phyloP scores from a whole-genome alignment of 2,113 vertebrate species.

The Antechinus stuartii region DNA sequence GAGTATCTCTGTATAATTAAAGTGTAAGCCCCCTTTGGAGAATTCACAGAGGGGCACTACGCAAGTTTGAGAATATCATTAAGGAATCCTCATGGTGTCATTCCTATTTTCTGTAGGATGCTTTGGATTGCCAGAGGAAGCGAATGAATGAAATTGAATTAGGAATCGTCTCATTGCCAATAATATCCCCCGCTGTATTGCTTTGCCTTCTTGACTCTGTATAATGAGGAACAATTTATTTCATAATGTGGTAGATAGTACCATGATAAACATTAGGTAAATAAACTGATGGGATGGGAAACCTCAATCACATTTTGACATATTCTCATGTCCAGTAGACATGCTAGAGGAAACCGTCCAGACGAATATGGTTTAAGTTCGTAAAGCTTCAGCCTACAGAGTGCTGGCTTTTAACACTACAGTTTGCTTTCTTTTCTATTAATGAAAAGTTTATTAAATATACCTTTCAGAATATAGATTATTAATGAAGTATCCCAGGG shows the following conservation, averaged over 20 bases:
- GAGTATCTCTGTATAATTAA: not conserved
- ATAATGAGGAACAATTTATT: slow-evolving; percentile 38
- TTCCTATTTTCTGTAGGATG: not conserved
- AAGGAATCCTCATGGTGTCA: not conserved
- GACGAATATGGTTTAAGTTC: slow-evolving; percentile 52
- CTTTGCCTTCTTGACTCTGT: slow-evolving; percentile 29
- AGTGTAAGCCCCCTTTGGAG: not conserved
- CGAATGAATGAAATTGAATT: not conserved
- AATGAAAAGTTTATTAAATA: slow-evolving; percentile 28
- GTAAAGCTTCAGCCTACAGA: slow-evolving; percentile 44
- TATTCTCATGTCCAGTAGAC: slow-evolving; percentile 7
- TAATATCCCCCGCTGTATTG: not conserved
- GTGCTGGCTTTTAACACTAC: not conserved
- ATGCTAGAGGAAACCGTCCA: slow-evolving; percentile 29
- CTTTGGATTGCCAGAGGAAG: not conserved
- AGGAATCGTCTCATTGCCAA: not conserved
- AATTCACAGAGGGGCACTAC: not conserved
- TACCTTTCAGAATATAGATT: slow-evolving; percentile 8
- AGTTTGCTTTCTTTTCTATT: slow-evolving; percentile 2
- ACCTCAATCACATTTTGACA: slow-evolving; percentile 1
- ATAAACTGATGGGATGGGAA: slow-evolving; percentile 53
- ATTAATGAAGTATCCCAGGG: not conserved
- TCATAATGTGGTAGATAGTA: slow-evolving; percentile 55
- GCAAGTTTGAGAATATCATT: not conserved
- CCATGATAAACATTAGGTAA: slow-evolving; percentile 11